A percentile compares a stretch with the other conserved stretches of the same genome.
phyloP scores from a whole-genome alignment of 2,113 vertebrate genomes.

The Varanus komodoensis region DNA sequence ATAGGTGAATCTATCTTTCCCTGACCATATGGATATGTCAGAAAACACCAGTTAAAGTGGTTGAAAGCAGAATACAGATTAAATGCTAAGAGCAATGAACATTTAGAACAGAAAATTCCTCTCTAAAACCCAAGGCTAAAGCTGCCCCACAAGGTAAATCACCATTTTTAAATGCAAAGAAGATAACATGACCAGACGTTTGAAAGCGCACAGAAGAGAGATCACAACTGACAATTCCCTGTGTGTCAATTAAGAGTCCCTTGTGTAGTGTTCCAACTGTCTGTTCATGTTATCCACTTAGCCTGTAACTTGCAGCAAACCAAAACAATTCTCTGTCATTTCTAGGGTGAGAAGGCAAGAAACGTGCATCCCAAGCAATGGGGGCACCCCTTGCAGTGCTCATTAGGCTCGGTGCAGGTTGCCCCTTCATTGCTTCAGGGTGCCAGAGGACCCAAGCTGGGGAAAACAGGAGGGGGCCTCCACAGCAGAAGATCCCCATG shows the following conservation, averaged over 20 bases:
- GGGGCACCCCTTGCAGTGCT: neutral
- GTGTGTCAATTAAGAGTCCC: neutral
- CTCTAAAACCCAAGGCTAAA: neutral
- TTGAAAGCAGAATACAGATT: neutral
- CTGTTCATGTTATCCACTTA: neutral
- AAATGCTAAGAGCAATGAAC: constrained; percentile 1
- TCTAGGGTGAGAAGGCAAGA: neutral
- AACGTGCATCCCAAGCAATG: neutral
- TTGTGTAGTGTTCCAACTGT: constrained; percentile 9
- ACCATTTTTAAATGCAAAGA: constrained; percentile 8
- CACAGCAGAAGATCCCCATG: neutral
- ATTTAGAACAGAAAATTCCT: neutral
- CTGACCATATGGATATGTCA: neutral
- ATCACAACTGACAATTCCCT: neutral
- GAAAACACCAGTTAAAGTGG: neutral
- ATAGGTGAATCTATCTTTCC: neutral
- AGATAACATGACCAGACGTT: constrained; percentile 10
- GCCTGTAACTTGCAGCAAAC: neutral
- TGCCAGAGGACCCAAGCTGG: neutral
- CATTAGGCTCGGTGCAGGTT: neutral
- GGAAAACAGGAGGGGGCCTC: neutral
- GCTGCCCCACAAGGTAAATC: neutral
- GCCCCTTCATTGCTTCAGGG: neutral
- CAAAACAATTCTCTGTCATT: neutral
- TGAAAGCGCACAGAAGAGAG: constrained; percentile 2